These are phyloP conservation scores for Melipona beecheii DNA, from an alignment of 2,888 invertebrate genomes.

Conservation along the genomic window DNA sequence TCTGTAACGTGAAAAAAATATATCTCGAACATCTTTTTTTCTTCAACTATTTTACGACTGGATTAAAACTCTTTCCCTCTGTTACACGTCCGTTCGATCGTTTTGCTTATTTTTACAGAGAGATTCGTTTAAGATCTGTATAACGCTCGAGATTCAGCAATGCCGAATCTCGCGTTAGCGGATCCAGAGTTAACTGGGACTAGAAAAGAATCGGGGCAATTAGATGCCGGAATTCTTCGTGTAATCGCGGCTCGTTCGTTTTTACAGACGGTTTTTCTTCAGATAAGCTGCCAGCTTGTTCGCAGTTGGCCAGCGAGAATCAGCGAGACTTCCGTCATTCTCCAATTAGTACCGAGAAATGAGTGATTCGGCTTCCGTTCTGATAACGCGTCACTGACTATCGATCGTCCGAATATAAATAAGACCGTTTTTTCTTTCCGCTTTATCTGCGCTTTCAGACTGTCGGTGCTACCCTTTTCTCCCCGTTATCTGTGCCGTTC, in stretches of 20 bases:
- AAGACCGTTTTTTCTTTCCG: conserved; percentile 52
- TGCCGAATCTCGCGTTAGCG: background rate
- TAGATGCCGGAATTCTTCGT: conserved; percentile 24
- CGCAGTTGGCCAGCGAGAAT: background rate
- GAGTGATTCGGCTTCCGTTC: conserved; percentile 58
- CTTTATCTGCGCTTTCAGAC: conserved; percentile 48
- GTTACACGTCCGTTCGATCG: no score
- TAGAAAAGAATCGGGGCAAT: conserved; percentile 19
- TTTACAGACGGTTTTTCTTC: background rate
- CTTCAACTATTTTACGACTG: conserved; percentile 12
- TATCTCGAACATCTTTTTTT: background rate
- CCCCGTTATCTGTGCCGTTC: conserved; percentile 67
- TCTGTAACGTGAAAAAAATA: conserved; percentile 42
- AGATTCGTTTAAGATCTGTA: background rate
- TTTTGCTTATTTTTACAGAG: conserved; percentile 26
- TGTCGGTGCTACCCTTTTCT: conserved; percentile 43
- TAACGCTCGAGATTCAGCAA: background rate
- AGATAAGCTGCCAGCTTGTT: conserved; percentile 34
- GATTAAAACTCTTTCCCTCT: conserved; percentile 18
- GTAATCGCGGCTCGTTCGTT: conserved; percentile 15
- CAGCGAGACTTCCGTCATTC: conserved; percentile 44
- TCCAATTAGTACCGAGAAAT: conserved; percentile 61
- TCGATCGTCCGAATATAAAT: conserved; percentile 57
- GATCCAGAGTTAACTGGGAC: conserved; percentile 27
- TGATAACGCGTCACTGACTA: conserved; percentile 45